phyloP scores from a whole-genome alignment of 2,888 invertebrate species.

The Ceramica pisi region DNA sequence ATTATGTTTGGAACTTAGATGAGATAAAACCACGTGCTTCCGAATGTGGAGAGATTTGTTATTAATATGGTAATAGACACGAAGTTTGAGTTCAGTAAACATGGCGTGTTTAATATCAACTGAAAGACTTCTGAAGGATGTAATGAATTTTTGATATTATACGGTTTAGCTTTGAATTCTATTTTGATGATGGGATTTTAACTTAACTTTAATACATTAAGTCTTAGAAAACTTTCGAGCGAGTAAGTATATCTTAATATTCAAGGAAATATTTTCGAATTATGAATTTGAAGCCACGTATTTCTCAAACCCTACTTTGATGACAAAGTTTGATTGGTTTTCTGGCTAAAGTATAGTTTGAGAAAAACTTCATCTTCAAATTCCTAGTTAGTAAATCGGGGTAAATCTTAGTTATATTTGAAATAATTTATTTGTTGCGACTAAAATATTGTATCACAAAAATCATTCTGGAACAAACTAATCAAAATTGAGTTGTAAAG shows the following conservation, averaged over 20 bases:
- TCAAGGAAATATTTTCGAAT: not conserved
- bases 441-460: not conserved
- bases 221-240: not conserved
- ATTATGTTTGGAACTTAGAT: slow-evolving; percentile 45
- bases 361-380: not conserved
- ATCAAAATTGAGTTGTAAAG: too few relatives aligned
- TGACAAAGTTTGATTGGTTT: not conserved
- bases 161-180: slow-evolving; percentile 2
- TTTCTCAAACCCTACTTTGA: not conserved
- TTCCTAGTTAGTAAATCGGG: not conserved
- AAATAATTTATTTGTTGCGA: not conserved
- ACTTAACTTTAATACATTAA: not conserved
- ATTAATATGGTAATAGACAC: slow-evolving; percentile 50
- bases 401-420: not conserved
- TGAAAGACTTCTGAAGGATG: slow-evolving; percentile 37
- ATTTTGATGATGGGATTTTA: slow-evolving; percentile 1
- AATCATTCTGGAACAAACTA: not conserved
- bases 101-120: slow-evolving; percentile 29
- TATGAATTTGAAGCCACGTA: not conserved
- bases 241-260: not conserved
- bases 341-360: not conserved
- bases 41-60: slow-evolving; percentile 39
- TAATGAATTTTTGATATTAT: slow-evolving; percentile 36
- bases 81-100: slow-evolving; percentile 41
- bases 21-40: slow-evolving; percentile 51